Percentiles rank a stretch among this genome's conserved stretches.
These are phyloP conservation scores for Lacanobia oleracea DNA, from an alignment of 2,888 invertebrate species.

Conservation along the genomic window DNA sequence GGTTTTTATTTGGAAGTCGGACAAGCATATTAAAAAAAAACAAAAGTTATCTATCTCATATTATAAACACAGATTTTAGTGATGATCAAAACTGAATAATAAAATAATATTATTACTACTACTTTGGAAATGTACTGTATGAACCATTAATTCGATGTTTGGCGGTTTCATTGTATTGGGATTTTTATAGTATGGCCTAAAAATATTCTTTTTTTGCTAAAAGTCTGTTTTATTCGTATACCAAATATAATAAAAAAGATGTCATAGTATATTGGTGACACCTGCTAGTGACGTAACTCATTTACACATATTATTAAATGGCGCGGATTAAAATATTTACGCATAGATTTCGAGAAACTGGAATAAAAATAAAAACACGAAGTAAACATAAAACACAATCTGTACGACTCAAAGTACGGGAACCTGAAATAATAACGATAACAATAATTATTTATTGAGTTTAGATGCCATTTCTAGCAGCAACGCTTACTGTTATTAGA, in stretches of 20 bases:
- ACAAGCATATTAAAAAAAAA: too few relatives aligned
- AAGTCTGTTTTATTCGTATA: background rate
- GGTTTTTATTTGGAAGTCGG: too few relatives aligned
- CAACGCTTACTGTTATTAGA: conserved; percentile 18
- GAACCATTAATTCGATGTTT: too few relatives aligned
- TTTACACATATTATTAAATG: background rate
- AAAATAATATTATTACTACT: too few relatives aligned
- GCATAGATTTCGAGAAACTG: background rate
- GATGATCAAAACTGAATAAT: too few relatives aligned
- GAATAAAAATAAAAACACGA: conserved; percentile 21
- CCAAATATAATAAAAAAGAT: background rate
- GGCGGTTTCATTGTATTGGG: too few relatives aligned
- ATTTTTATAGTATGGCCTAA: too few relatives aligned
- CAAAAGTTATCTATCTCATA: too few relatives aligned
- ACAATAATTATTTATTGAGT: conserved; percentile 53
- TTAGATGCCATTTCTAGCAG: conserved; percentile 11
- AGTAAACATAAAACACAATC: conserved; percentile 30
- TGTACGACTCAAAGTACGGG: conserved; percentile 20
- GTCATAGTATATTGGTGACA: background rate
- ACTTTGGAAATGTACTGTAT: too few relatives aligned
- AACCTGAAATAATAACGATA: conserved; percentile 53
- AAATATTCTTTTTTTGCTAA: too few relatives aligned
- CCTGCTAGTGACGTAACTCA: background rate
- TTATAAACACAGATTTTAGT: too few relatives aligned
- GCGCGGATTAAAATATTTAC: background rate